Conservation (phyloP, 2,888 invertebrate species). For the Tipula unca region DNA sequence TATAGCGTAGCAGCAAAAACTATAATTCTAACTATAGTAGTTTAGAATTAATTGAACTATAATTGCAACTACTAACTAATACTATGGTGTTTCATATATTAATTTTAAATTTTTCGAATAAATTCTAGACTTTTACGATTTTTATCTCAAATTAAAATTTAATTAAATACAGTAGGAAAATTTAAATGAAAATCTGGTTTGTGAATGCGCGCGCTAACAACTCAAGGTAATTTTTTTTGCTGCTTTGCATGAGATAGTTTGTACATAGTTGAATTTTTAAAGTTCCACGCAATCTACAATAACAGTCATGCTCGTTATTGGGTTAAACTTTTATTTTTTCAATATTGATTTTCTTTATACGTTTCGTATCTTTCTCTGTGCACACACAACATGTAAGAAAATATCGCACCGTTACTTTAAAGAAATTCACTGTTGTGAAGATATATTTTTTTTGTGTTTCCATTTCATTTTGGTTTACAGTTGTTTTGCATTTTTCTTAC, state of each 20-base stretch:
- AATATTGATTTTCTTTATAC: neutral
- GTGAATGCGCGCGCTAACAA: neutral
- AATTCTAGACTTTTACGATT: neutral
- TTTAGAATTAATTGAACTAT: neutral
- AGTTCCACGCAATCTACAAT: neutral
- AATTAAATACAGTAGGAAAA: neutral
- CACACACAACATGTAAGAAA: neutral
- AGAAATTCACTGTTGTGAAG: neutral
- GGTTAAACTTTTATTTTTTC: neutral
- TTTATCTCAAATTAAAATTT: neutral
- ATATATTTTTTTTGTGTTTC: neutral
- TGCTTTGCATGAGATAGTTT: neutral
- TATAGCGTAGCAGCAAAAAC: neutral
- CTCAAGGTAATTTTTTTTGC: neutral
- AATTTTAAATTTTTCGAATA: neutral
- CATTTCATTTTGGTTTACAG: neutral
- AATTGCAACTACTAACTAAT: neutral
- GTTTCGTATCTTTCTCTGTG: neutral
- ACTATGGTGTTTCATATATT: neutral
- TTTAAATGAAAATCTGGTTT: neutral
- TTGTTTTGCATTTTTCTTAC: conserved; percentile 9
- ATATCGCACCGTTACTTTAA: conserved; percentile 3
- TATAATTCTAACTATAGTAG: neutral
- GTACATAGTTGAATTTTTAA: neutral
- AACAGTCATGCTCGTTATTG: neutral